Evolutionary conservation across 2,797 vertebrate genomes (phyloP), one percentile per base, ranked within the genome.

Genomic region (Melanotaenia pygmaea): DNA sequence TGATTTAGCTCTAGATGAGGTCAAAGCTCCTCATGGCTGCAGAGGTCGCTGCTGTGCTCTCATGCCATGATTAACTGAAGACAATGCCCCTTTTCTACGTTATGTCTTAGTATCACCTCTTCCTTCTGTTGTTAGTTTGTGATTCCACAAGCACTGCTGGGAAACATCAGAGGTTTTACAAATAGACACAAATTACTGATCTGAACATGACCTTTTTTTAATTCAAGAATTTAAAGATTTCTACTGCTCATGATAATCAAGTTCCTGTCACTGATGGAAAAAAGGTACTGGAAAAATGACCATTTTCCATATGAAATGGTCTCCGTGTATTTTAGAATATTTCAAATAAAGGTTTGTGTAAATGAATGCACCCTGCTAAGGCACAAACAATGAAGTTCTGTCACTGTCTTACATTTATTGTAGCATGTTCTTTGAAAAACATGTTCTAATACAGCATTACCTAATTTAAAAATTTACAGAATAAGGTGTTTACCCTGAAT

Each of bases 401-500:
- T 53, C 38, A 38, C 9, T 32, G 22, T 62, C 10, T 43, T 71
- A 40, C 32, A 58, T 20, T 59, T 38, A 53, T 63, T 20, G 6
- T 5, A 72, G 45, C 22, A 72, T 34, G 53, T 47, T 10, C 24
- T 67, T 72, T 47, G 62, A 62, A 1, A 24, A 68, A 47, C 20
- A n/a, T 0, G 6, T 66, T 67, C 75, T 34, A 69, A 64, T 67
- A 57, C n/a, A 47, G n/a, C 37, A 9, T 24, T 67, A 59, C 22
- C 79, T 26, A 73, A 18, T 53, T 58, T 63, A 30, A 50, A 72
- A 32, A 73, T 43, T 37, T 50, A 58, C 1, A 13, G 7, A 70
- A 70, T 74, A 81, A 66, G 26, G 9, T 40, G 47, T 74, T 35
- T 51, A 53, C 18, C 34, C 53, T 67, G 60, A 77, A 78, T 80